Evolutionary conservation across 2,888 invertebrate genomes (phyloP).

Genomic region (Ormyrus rosae): DNA sequence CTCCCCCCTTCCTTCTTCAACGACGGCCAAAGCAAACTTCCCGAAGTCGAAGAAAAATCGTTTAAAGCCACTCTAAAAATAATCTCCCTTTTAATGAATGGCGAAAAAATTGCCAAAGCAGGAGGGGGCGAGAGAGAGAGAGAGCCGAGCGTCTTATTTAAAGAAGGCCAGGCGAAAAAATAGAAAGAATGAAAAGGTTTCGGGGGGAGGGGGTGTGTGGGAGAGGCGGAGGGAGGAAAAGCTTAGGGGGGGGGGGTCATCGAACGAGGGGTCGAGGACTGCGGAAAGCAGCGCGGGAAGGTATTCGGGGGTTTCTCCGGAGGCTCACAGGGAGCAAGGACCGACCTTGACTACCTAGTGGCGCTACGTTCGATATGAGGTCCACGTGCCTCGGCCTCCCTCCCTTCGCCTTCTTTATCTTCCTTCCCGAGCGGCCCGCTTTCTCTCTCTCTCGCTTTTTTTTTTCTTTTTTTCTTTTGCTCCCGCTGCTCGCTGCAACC

Average conservation of each 20-base stretch:
- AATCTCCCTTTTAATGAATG: no score
- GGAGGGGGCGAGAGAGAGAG: background rate
- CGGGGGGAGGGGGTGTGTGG: background rate
- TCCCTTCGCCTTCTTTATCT: no score
- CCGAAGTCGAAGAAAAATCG: no score
- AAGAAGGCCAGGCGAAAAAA: background rate
- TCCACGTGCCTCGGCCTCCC: conserved; percentile 62
- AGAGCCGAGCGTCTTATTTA: background rate
- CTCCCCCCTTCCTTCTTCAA: no score
- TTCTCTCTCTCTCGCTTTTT: conserved; percentile 31
- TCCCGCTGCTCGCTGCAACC: no score
- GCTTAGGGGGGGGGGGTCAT: background rate
- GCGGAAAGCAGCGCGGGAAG: conserved; percentile 46
- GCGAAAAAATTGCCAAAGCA: no score
- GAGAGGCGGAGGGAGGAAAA: background rate
- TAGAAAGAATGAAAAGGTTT: background rate
- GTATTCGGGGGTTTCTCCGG: conserved; percentile 63
- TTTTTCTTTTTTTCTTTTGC: background rate
- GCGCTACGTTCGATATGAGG: conserved; percentile 60
- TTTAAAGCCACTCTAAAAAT: no score
- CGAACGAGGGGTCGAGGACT: conserved; percentile 4
- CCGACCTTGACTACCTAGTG: conserved; percentile 71
- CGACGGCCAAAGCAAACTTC: no score
- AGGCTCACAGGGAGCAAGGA: conserved; percentile 67
- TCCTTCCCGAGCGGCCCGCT: background rate